phyloP scores from a whole-genome alignment of 2,113 vertebrate genomes.

The Orycteropus afer region DNA sequence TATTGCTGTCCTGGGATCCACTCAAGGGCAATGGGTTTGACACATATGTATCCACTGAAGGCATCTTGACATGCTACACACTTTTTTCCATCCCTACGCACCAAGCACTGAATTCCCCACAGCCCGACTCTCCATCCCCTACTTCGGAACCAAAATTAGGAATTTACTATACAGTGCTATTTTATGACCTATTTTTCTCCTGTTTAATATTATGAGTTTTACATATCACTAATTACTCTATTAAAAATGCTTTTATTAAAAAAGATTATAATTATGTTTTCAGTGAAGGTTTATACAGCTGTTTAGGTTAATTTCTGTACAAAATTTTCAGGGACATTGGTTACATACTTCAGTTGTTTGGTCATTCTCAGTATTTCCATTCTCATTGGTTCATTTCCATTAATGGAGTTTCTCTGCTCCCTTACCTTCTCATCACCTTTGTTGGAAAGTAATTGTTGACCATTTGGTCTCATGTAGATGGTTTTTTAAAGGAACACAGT shows the following conservation, averaged over 20 bases:
- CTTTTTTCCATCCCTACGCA: not conserved
- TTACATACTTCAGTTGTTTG: not conserved
- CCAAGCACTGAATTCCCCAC: not conserved
- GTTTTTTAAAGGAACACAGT: not conserved
- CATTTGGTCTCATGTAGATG: not conserved
- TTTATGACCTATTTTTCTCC: not conserved
- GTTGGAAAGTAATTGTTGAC: not conserved
- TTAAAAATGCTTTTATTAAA: not conserved
- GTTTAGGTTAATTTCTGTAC: not conserved
- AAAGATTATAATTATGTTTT: not conserved
- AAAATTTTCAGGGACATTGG: not conserved
- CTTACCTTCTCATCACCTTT: not conserved
- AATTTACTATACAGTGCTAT: not conserved
- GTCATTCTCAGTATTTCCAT: not conserved
- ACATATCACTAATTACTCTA: not conserved
- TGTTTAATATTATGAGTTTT: not conserved
- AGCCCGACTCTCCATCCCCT: too few relatives aligned
- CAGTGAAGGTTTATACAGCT: not conserved
- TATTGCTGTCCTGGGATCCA: too few relatives aligned
- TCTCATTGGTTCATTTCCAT: not conserved
- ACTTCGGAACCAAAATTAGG: not conserved
- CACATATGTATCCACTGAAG: too few relatives aligned
- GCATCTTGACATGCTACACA: too few relatives aligned
- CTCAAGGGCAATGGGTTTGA: too few relatives aligned
- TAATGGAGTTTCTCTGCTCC: not conserved